Evolutionary conservation across 2,797 vertebrate genomes (phyloP).

Genomic region (Nothura maculosa): DNA sequence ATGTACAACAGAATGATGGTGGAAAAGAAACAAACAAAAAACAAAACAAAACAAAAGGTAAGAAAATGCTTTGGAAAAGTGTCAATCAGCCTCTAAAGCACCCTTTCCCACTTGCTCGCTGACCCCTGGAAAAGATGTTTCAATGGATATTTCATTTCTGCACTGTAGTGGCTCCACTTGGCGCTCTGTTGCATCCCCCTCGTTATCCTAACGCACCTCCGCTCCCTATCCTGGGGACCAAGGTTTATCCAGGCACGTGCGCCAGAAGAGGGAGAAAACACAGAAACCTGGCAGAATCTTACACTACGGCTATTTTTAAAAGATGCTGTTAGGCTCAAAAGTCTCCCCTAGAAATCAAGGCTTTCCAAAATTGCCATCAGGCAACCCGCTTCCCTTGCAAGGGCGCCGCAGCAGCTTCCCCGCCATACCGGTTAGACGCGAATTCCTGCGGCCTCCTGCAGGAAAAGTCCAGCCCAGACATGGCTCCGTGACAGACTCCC

Average conservation of each 20-base stretch:
- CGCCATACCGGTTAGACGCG: constrained; percentile 13
- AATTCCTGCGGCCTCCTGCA: constrained; percentile 65
- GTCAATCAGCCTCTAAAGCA: background rate
- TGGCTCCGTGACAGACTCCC: constrained; percentile 19
- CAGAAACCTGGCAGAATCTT: background rate
- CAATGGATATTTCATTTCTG: background rate
- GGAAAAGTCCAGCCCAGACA: constrained; percentile 67
- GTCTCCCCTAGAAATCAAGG: background rate
- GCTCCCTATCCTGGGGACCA: background rate
- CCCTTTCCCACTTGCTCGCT: too few species aligned
- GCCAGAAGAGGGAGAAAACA: background rate
- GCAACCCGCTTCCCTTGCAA: constrained; percentile 4
- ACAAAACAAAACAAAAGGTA: background rate
- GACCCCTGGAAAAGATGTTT: background rate
- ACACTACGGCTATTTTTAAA: background rate
- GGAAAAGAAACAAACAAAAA: background rate
- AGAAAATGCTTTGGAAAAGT: background rate
- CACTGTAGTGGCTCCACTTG: background rate
- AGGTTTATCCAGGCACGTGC: background rate
- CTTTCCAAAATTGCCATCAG: background rate
- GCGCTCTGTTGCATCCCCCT: too few species aligned
- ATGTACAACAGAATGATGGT: background rate
- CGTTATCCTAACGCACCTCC: background rate
- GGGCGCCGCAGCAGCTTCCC: background rate
- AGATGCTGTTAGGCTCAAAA: background rate